Conservation (phyloP, 53 echinoderm and acorn worm genomes). For the Henricia sp. region DNA sequence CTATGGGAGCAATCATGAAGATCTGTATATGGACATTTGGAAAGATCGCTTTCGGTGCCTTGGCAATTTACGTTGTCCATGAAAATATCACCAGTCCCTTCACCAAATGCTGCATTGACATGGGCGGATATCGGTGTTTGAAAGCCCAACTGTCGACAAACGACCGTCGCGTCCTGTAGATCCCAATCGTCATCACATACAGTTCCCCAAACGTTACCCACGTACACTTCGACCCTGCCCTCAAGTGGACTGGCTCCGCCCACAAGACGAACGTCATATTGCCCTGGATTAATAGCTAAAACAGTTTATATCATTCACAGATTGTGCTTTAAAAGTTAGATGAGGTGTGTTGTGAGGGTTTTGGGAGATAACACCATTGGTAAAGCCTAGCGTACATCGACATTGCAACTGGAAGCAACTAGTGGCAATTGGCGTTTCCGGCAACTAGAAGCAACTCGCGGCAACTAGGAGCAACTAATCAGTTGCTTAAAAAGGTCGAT, state of each 20-base stretch:
- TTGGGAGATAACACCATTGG: neutral
- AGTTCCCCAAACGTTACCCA: neutral
- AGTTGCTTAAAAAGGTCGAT: too few relatives aligned
- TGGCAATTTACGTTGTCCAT: neutral
- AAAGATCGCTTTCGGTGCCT: neutral
- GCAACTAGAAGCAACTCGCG: neutral
- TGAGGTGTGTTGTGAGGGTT: neutral
- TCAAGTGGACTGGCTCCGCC: neutral
- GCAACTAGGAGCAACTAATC: too few relatives aligned
- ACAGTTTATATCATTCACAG: neutral
- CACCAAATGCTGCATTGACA: neutral
- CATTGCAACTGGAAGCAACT: neutral
- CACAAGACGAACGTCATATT: neutral
- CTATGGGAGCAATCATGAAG: slow-evolving; percentile 33
- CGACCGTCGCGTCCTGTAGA: neutral
- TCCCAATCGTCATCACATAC: slow-evolving; percentile 12
- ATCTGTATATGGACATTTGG: neutral
- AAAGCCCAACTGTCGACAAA: neutral
- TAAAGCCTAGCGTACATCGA: neutral
- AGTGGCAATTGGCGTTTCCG: neutral
- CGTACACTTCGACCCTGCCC: slow-evolving; percentile 8
- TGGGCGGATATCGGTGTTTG: neutral
- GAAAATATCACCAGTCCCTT: neutral
- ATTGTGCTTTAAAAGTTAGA: too few relatives aligned
- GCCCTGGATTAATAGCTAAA: neutral